Evolutionary conservation across 2,797 vertebrate genomes (phyloP), one percentile per base, ranked within the genome.

Genomic region (Chloroceryle inda): DNA sequence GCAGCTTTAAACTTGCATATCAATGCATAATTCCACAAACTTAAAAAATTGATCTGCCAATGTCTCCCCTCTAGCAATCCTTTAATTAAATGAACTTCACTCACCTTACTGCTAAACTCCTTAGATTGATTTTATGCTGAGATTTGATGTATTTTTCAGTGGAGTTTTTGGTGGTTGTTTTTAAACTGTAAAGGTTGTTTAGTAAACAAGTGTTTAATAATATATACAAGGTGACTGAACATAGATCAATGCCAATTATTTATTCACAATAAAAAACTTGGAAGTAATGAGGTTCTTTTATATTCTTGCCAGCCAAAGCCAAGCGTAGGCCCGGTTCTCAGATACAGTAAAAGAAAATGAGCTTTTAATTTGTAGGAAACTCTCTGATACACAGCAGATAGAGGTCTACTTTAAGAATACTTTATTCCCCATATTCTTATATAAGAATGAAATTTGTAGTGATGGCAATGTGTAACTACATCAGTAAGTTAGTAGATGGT

Each of bases 61-160:
- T 91, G 89, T 93, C 84, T 95, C 20, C 96, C 94, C 88, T 96
- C 88, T 88, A 96, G 97, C 96, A 97, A 95, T 94, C 81, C 97
- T 96, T 96, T 97, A 97, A 97, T 97, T 97, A 97, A 97, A 96
- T 96, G 92, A 97, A 97, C 97, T 96, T 94, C 79, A 83, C 63
- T 96, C 95, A 97, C 94, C 95, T 96, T 88, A 79, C 73, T 85
- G 81, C 88, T 94, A 96, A 96, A 97, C 74, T 96, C 52, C 38
- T 94, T 91, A 82, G 33, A 69, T 89, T 97, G 89, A 95, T 97
- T 97, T 95, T 96, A n/a, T 73, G 38, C n/a, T 42, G 53, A 82
- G 67, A 86, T 88, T 71, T 68, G 58, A 89, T 85, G 72, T 44
- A 92, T 96, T 96, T 97, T 89, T 92, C 38, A 81, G 59, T 67